Percentiles rank a stretch among this genome's conserved stretches.
Evolutionary conservation across 2,797 vertebrate genomes (phyloP).

Genomic region (Sphenodon punctatus): DNA sequence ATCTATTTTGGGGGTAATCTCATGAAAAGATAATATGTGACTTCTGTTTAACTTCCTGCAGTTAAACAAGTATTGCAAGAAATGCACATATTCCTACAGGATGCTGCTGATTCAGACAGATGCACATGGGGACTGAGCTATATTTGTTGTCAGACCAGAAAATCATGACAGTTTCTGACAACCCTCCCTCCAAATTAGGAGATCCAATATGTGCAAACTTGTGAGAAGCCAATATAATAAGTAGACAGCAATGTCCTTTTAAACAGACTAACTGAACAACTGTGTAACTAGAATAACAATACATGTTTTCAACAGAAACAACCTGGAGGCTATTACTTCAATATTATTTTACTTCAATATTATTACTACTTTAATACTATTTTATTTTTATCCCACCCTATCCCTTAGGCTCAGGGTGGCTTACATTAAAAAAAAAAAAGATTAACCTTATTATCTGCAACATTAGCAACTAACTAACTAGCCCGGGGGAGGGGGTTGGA

Average conservation of each 20-base stretch:
- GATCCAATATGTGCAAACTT: slow-evolving; percentile 21
- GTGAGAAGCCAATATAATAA: background rate
- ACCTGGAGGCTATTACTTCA: background rate
- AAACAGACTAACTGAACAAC: background rate
- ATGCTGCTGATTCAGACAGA: slow-evolving; percentile 55
- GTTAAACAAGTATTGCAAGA: slow-evolving; percentile 20
- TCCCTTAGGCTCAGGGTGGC: too few relatives aligned
- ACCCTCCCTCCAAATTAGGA: background rate
- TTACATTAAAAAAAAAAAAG: too few relatives aligned
- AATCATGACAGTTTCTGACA: slow-evolving; percentile 3
- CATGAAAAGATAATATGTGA: slow-evolving; percentile 1
- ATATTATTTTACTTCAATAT: too few relatives aligned
- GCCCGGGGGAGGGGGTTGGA: too few relatives aligned
- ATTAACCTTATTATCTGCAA: too few relatives aligned
- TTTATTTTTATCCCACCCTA: too few relatives aligned
- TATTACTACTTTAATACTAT: too few relatives aligned
- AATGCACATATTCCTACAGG: slow-evolving; percentile 44
- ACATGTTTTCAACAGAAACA: background rate
- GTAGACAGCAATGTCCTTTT: background rate
- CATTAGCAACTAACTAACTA: too few relatives aligned
- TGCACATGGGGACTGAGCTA: slow-evolving; percentile 37
- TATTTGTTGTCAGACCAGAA: slow-evolving; percentile 36
- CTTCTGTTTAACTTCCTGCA: slow-evolving; percentile 1
- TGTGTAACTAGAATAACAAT: background rate
- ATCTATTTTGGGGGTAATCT: slow-evolving; percentile 22